These are phyloP conservation scores for Nebria brevicollis DNA, from an alignment of 2,888 invertebrate genomes.

Conservation along the genomic window DNA sequence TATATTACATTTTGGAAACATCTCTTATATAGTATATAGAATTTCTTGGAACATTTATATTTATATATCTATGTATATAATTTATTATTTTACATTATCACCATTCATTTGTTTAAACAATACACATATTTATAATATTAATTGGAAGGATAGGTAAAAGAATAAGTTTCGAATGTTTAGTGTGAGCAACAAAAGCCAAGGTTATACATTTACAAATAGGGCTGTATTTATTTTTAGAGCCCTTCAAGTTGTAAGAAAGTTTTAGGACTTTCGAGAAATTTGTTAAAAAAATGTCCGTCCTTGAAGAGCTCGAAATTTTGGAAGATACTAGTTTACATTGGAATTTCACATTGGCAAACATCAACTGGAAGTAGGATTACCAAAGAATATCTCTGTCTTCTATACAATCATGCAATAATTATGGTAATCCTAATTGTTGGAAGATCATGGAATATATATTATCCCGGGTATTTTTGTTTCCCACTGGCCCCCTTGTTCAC, in stretches of 20 bases:
- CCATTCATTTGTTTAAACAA: not conserved
- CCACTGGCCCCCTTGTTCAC: not conserved
- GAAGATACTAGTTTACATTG: no score
- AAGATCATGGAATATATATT: not conserved
- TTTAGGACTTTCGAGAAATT: no score
- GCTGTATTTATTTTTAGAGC: not conserved
- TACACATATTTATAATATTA: not conserved
- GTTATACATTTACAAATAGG: not conserved
- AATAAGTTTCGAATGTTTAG: not conserved
- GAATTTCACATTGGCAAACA: not conserved
- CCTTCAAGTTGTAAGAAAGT: no score
- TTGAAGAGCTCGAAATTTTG: no score
- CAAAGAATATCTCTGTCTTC: not conserved
- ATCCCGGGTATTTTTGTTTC: not conserved
- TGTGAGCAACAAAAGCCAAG: not conserved
- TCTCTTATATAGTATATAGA: not conserved
- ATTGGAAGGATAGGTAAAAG: not conserved
- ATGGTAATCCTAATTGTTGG: not conserved
- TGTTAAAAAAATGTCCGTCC: no score
- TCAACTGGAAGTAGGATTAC: not conserved
- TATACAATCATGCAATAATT: not conserved
- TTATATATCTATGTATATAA: not conserved
- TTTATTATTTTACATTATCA: not conserved
- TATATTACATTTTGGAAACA: conserved; percentile 19
- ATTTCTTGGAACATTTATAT: conserved; percentile 9